Evolutionary conservation across 2,113 vertebrate genomes (phyloP).

Genomic region (Thalassoma bifasciatum): DNA sequence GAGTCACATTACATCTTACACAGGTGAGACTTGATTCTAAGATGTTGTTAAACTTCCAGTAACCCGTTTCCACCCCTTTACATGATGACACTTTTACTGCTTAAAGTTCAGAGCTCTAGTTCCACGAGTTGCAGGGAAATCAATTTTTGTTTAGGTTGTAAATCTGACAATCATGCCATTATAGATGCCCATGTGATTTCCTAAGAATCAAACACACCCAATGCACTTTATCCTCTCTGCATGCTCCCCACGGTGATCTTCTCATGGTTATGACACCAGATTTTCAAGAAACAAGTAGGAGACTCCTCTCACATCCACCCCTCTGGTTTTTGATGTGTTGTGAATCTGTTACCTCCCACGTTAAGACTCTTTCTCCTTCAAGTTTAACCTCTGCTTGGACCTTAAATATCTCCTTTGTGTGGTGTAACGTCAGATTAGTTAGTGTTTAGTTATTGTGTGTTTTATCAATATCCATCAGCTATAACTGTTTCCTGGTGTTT

Average conservation of each 20-base stretch:
- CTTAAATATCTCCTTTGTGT: neutral
- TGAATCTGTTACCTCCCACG: neutral
- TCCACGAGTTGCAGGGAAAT: no score
- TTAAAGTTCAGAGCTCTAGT: no score
- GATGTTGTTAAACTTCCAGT: no score
- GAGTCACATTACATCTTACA: no score
- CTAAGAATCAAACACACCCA: slow-evolving; percentile 1
- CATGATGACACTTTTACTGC: no score
- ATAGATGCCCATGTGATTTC: no score
- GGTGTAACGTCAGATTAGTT: slow-evolving; percentile 7
- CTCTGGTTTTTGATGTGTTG: neutral
- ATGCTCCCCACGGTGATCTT: neutral
- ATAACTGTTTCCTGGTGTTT: neutral
- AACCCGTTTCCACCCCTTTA: no score
- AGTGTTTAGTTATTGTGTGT: neutral
- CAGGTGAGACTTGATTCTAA: no score
- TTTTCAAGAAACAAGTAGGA: slow-evolving; percentile 33
- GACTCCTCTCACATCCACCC: neutral
- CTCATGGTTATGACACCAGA: slow-evolving; percentile 20
- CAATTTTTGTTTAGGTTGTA: neutral
- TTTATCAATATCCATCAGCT: neutral
- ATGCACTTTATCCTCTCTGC: neutral
- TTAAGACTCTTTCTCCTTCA: neutral
- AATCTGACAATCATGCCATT: neutral
- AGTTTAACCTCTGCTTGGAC: neutral